Evolutionary conservation across 2,888 invertebrate genomes (phyloP), one percentile per base, ranked within the genome.

Genomic region (Scaeva pyrastri): DNA sequence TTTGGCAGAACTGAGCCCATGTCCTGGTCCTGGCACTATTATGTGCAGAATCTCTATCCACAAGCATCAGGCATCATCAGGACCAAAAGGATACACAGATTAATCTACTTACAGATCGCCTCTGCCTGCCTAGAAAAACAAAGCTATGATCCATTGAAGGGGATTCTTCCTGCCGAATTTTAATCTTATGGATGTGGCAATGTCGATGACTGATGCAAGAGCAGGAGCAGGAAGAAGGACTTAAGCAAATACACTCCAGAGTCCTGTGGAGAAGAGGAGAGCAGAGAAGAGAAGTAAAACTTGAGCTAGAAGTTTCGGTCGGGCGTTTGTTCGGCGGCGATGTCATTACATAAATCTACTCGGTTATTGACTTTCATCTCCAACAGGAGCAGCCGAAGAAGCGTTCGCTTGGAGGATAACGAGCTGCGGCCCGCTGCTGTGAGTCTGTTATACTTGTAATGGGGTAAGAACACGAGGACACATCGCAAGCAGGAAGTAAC

Each of bases 271-370:
- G 26, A 23, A 48, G 21, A 71, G 26, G 62, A 45, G 50, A 8
- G n/a, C n/a, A n/a, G n/a, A n/a, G n/a, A n/a, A n/a, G n/a, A n/a
- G n/a, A n/a, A n/a, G n/a, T n/a, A n/a, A 72, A 72, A 71, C 72
- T 66, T 21, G 36, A 48, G 26, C 48, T 76, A 8, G 52, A 78
- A 78, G 45, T 75, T 74, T 75, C 41, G n/a, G n/a, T n/a, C n/a
- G n/a, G 39, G 52, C 48, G 39, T 66, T 52, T 36, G 72, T 55
- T 74, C 56, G 66, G 71, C 45, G 71, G 74, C 58, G 56, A 68
- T 74, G 83, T 84, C 79, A 84, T 84, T 84, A 79, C 79, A 84
- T 84, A 79, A 84, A 79, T 84, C 78, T 79, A 66, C 74, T 75
- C 36, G 74, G 78, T 77, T 81, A 81, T 81, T 81, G 81, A 81